phyloP scores from a whole-genome alignment of 1,140 invertebrate species.

The Halotydeus destructor region DNA sequence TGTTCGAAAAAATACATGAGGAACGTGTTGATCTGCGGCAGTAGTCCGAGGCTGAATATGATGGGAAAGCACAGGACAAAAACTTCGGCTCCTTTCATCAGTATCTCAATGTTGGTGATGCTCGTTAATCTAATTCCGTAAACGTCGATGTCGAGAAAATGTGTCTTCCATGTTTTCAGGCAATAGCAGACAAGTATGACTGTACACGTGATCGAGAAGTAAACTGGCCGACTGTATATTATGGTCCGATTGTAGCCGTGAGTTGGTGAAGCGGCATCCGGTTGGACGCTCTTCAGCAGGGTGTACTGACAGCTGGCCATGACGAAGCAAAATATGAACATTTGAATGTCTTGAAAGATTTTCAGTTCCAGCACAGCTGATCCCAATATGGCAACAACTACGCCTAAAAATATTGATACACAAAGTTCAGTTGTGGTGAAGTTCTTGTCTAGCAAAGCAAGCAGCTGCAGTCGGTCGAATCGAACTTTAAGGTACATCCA shows the following conservation, averaged over 20 bases:
- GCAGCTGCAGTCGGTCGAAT: conserved; percentile 71
- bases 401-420: conserved; percentile 56
- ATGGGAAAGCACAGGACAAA: conserved; percentile 77
- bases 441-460: conserved; percentile 81
- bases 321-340: conserved; percentile 88
- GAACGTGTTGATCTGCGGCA: conserved; percentile 93
- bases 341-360: conserved; percentile 74
- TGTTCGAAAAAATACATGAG: conserved; percentile 77
- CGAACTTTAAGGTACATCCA: conserved; percentile 33
- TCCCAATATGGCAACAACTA: conserved; percentile 64
- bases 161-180: not conserved
- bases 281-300: conserved; percentile 91
- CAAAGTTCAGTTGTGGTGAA: conserved; percentile 61
- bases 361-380: conserved; percentile 55
- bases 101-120: conserved; percentile 1
- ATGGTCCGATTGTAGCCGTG: conserved; percentile 91
- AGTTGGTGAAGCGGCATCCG: conserved; percentile 90
- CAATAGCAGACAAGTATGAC: conserved; percentile 8
- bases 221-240: conserved; percentile 55
- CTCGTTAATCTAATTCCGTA: conserved; percentile 12
- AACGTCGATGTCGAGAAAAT: conserved; percentile 3
- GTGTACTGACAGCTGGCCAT: conserved; percentile 95
- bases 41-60: conserved; percentile 75
- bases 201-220: conserved; percentile 64
- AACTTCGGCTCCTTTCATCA: conserved; percentile 26